A percentile compares a stretch with the other conserved stretches of the same genome.
Conservation (phyloP, 2,888 invertebrate genomes). For the Synanthedon myopaeformis region DNA sequence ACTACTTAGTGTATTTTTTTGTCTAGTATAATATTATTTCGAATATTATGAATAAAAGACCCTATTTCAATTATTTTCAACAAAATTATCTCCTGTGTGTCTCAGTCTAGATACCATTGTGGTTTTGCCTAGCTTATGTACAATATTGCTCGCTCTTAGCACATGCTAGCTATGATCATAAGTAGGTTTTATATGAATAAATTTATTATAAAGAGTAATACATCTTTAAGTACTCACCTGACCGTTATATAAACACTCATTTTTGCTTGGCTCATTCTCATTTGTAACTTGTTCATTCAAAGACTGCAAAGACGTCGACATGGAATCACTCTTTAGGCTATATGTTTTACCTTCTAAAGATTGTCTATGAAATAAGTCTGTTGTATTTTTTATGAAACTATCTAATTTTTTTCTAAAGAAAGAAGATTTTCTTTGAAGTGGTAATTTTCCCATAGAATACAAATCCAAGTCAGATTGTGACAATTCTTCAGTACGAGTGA, state of each 20-base stretch:
- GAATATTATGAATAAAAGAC: too few species aligned
- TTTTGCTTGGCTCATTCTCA: constrained; percentile 6
- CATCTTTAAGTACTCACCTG: neutral
- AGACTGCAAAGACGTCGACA: constrained; percentile 52
- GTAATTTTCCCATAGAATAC: constrained; percentile 51
- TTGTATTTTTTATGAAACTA: constrained; percentile 54
- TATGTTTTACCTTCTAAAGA: constrained; percentile 26
- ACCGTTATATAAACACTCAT: neutral
- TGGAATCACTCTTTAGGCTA: constrained; percentile 31
- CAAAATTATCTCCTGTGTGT: too few species aligned
- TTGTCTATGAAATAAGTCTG: constrained; percentile 51
- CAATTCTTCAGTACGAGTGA: constrained; percentile 37
- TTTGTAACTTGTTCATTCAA: constrained; percentile 28
- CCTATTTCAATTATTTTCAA: too few species aligned
- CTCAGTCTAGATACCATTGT: too few species aligned
- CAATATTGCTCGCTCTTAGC: too few species aligned
- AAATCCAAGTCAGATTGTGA: constrained; percentile 58
- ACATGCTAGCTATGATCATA: too few species aligned
- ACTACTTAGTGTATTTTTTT: too few species aligned
- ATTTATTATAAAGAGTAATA: neutral
- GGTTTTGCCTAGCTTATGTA: too few species aligned
- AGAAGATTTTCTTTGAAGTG: constrained; percentile 55
- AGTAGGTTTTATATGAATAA: neutral
- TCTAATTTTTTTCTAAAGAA: constrained; percentile 61
- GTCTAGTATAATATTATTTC: too few species aligned